Evolutionary conservation across 2,797 vertebrate species (phyloP).

Genomic region (Neosilurus hyrtlii): DNA sequence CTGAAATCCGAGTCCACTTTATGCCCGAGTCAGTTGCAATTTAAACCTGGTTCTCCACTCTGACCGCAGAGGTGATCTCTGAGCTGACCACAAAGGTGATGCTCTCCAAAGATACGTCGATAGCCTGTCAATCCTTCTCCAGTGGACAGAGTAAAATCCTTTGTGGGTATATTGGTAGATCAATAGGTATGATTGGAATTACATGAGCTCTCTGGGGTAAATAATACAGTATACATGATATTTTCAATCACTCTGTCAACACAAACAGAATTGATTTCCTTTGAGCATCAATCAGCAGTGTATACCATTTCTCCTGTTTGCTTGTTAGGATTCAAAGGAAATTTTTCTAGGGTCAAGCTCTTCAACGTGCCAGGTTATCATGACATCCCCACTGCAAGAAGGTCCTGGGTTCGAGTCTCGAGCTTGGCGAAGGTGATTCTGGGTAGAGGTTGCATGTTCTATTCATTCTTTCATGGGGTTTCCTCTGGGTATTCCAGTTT

Average conservation of each 20-base stretch:
- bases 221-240: too few relatives aligned
- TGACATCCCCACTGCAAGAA: too few relatives aligned
- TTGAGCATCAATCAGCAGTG: neutral
- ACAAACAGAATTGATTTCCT: neutral
- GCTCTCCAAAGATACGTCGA: neutral
- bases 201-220: neutral
- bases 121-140: neutral
- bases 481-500: too few relatives aligned
- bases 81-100: neutral
- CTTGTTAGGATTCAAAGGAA: neutral
- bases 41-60: neutral
- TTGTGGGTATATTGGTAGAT: neutral
- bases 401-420: too few relatives aligned
- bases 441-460: too few relatives aligned
- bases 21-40: neutral
- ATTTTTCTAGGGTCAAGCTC: neutral
- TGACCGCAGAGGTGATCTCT: conserved; percentile 3
- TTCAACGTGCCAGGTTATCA: neutral
- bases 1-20: neutral
- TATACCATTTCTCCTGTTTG: neutral
- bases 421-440: too few relatives aligned
- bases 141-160: neutral
- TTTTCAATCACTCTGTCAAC: conserved; percentile 4
- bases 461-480: too few relatives aligned
- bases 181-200: neutral